Evolutionary conservation across 1,140 invertebrate species (phyloP).

Genomic region (Atta colombica): DNA sequence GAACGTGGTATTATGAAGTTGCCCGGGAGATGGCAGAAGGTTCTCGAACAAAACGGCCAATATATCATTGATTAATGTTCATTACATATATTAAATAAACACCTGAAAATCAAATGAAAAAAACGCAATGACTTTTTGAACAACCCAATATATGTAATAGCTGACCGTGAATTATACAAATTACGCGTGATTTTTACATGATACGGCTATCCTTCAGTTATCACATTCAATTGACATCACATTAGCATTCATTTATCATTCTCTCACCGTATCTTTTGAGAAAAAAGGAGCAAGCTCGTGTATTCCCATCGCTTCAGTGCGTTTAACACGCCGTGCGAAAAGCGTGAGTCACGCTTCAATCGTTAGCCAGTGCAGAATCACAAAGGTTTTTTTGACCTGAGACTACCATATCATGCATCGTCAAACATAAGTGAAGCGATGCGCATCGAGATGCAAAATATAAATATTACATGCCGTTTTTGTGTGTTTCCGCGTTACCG

Average conservation of each 20-base stretch:
- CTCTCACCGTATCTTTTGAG: no score
- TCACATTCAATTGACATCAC: background rate
- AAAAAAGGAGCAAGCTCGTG: background rate
- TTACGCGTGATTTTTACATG: background rate
- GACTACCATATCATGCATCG: background rate
- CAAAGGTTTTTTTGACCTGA: conserved; percentile 7
- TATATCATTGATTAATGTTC: no score
- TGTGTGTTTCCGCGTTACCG: background rate
- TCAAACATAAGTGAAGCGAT: background rate
- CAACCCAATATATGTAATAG: background rate
- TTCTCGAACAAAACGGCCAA: no score
- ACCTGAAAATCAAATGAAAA: no score
- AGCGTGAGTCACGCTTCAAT: conserved; percentile 28
- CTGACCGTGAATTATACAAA: background rate
- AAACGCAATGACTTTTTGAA: no score
- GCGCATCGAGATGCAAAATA: background rate
- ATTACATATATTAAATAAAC: no score
- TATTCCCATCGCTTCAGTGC: background rate
- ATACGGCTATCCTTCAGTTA: background rate
- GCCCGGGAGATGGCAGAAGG: no score
- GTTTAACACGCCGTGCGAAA: background rate
- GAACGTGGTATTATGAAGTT: no score
- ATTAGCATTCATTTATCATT: background rate
- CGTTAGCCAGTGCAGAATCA: background rate
- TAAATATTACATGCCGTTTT: background rate